phyloP scores from a whole-genome alignment of 2,888 invertebrate species.

The Limnephilus auricula region DNA sequence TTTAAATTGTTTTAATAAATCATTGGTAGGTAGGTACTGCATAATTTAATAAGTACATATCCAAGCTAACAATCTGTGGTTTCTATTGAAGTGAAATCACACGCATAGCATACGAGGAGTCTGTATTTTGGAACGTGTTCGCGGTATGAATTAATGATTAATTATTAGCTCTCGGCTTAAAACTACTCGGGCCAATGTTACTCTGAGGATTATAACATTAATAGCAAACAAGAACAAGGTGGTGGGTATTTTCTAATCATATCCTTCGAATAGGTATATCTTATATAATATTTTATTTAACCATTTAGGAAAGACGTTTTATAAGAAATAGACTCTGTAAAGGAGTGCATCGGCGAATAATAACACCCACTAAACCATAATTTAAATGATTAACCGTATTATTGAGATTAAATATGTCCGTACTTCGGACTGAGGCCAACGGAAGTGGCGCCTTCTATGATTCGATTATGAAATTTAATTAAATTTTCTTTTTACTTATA shows the following conservation, averaged over 20 bases:
- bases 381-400: too few relatives aligned
- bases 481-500: too few relatives aligned
- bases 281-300: neutral
- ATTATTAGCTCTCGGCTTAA: conserved; percentile 29
- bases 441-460: too few relatives aligned
- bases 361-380: neutral
- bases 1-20: too few relatives aligned
- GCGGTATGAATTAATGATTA: conserved; percentile 34
- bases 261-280: neutral
- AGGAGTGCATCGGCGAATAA: neutral
- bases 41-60: neutral
- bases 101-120: neutral
- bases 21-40: neutral
- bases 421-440: too few relatives aligned
- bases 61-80: neutral
- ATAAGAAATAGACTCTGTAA: neutral
- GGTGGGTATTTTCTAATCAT: conserved; percentile 10
- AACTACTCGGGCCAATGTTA: neutral
- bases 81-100: neutral
- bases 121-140: conserved; percentile 23
- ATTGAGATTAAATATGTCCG: too few relatives aligned
- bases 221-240: conserved; percentile 16
- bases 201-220: neutral
- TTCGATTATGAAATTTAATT: too few relatives aligned
- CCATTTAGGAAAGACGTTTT: too few relatives aligned